Base-by-base conservation (phyloP, 2,888 invertebrate genomes). In the Acleris emargana region DNA sequence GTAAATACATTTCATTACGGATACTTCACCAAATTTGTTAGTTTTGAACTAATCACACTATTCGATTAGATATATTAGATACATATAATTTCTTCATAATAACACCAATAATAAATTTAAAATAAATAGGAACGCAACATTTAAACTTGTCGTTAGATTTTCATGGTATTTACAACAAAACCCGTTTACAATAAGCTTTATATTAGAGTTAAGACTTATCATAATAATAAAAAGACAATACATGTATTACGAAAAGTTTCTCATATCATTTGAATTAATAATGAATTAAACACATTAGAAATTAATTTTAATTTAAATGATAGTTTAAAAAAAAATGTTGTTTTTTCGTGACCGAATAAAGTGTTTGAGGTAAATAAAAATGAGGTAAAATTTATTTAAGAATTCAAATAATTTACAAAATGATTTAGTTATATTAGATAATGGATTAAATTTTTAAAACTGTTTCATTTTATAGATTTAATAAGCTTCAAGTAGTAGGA, bases 141-240 rank as follows among this genome's bases (percentile, higher is more conserved):
- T 16, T 22, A 3, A 38, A 38, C 20, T 28, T 6, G 22, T 42
- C 25, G 20, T 64, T 63, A 22, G 51, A 63, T 52, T 17, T 43
- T 25, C 11, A 13, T 42, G 55, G 47, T 47, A 25, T 68, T 69
- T 72, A 69, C 70, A 70, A 73, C 71, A 71, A 71, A 70, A 59
- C 54, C 70, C 73, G 72, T 76, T 79, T 76, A 78, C 68, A 74
- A 74, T 82, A 81, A 77, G 72, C 71, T 75, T 76, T 80, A 78
- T 77, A 80, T 79, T 87, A 87, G 84, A 68, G 60, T 67, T 87
- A 86, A 87, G 84, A 74, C 64, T 70, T 84, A 81, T 67, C 74
- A 76, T 79, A 80, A 85, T 87, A 86, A 87, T 78, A 86, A 86
- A 77, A 84, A 83, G 91, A 91, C 91, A 91, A 91, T 91, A 91